Evolutionary conservation across 2,113 vertebrate genomes (phyloP), one percentile per base, ranked within the genome.

Genomic region (Telmatochromis sp.): DNA sequence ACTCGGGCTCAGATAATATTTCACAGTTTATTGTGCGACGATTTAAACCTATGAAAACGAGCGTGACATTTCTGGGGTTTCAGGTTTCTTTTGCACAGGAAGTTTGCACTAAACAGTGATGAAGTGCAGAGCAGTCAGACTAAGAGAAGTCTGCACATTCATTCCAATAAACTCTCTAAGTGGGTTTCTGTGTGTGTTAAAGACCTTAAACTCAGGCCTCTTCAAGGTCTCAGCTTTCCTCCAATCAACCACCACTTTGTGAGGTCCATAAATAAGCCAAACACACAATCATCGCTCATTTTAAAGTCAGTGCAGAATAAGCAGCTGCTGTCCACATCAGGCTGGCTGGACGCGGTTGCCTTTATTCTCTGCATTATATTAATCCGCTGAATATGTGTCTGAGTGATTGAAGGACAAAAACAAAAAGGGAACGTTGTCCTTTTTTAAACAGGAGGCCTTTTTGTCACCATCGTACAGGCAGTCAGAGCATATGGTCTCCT

Each of bases 211-310:
- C 82, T 88, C 55, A 58, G 53, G 50, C 81, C 75, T 84, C 63
- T 42, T 93, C 53, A 84, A 89, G 90, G 90, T 60, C 86, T 89
- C 65, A 19, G 65, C 89, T 91, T 92, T 84, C 78, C 87, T 82
- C 89, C 87, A 91, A 93, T 95, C 93, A 94, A 88, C 90, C 92
- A 63, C 82, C 80, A 84, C 93, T 85, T 83, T 63, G 82, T 23
- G 54, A 28, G 75, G 31, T 63, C 91, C 92, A 94, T 89, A 93
- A 95, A 94, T 95, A 96, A 92, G 87, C 40, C 10, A 91, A 90
- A 86, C 81, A 87, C 68, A 86, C 81, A 90, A 89, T 84, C 81
- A 63, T 14, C 68, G 68, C 87, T 90, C 79, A 93, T 91, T 95
- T 92, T 84, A 87, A 89, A 94, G 92, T 94, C 91, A 82, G n/a